phyloP scores from a whole-genome alignment of 2,888 invertebrate species.

The Sarcophaga caerulescens region DNA sequence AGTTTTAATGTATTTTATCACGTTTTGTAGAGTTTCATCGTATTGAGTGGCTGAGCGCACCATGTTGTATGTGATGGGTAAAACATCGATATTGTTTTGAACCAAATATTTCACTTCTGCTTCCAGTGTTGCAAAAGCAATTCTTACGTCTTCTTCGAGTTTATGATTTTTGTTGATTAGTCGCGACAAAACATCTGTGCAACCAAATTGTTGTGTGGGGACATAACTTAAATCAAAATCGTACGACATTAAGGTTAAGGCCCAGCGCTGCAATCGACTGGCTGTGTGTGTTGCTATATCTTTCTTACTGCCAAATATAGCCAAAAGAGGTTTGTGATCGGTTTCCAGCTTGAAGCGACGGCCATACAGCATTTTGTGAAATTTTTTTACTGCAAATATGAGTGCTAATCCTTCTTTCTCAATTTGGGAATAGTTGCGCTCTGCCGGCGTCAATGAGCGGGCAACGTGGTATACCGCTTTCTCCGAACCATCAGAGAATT shows the following conservation, averaged over 20 bases:
- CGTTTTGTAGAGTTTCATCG: constrained; percentile 26
- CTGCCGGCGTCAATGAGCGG: constrained; percentile 7
- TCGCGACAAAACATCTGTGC: constrained; percentile 51
- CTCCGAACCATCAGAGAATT: constrained; percentile 72
- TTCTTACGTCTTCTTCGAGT: constrained; percentile 34
- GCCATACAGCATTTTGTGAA: no score
- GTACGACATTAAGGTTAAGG: constrained; percentile 40
- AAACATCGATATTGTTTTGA: neutral
- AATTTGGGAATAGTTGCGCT: no score
- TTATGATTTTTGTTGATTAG: constrained; percentile 36
- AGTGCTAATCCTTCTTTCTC: no score
- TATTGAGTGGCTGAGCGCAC: constrained; percentile 32
- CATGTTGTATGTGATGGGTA: constrained; percentile 33
- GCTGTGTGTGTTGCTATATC: neutral
- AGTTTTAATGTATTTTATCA: constrained; percentile 5
- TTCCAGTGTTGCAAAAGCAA: constrained; percentile 35
- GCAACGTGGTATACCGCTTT: constrained; percentile 64
- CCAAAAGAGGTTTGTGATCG: constrained; percentile 18
- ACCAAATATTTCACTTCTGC: constrained; percentile 27
- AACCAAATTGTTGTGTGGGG: constrained; percentile 20
- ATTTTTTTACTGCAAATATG: no score
- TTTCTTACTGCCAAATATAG: constrained; percentile 68
- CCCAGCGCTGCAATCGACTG: constrained; percentile 5
- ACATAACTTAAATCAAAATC: constrained; percentile 32
- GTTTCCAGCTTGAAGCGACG: neutral